These are phyloP conservation scores for Scaptodrosophila lebanonensis DNA, from an alignment of 1,140 invertebrate species.

Conservation along the genomic window DNA sequence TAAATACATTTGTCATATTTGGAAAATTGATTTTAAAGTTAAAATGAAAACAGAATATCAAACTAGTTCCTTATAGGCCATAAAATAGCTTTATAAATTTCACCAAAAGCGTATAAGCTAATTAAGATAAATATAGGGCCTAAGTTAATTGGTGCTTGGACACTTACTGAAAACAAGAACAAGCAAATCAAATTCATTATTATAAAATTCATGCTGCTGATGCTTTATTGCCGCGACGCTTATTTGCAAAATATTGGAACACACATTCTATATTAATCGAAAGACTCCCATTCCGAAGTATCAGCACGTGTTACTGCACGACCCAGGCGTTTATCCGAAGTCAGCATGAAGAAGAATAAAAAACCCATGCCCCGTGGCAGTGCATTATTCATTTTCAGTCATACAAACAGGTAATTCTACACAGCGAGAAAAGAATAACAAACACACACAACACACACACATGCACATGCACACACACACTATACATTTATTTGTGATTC, in stretches of 20 bases:
- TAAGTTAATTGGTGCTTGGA: conserved; percentile 26
- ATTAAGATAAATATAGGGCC: conserved; percentile 9
- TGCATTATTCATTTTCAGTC: conserved; percentile 97
- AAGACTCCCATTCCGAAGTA: conserved; percentile 73
- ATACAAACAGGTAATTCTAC: conserved; percentile 89
- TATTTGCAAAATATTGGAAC: no score
- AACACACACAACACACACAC: conserved; percentile 20
- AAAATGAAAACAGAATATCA: no score
- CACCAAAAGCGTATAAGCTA: conserved; percentile 1
- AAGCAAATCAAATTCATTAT: conserved; percentile 37
- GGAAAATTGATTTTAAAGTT: no score
- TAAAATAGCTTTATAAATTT: no score
- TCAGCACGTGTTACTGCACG: conserved; percentile 80
- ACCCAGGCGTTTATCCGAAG: conserved; percentile 93
- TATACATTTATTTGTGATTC: conserved; percentile 10
- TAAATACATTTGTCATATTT: no score
- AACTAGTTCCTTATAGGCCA: no score
- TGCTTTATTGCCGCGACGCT: conserved; percentile 36
- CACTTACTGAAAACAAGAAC: conserved; percentile 38
- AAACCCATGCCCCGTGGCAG: conserved; percentile 95
- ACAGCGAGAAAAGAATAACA: conserved; percentile 10
- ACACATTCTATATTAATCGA: conserved; percentile 56
- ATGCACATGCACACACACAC: conserved; percentile 2
- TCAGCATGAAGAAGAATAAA: conserved; percentile 90
- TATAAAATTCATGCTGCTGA: conserved; percentile 59